phyloP scores from a whole-genome alignment of 1,140 invertebrate species.

The Dysdera silvatica region DNA sequence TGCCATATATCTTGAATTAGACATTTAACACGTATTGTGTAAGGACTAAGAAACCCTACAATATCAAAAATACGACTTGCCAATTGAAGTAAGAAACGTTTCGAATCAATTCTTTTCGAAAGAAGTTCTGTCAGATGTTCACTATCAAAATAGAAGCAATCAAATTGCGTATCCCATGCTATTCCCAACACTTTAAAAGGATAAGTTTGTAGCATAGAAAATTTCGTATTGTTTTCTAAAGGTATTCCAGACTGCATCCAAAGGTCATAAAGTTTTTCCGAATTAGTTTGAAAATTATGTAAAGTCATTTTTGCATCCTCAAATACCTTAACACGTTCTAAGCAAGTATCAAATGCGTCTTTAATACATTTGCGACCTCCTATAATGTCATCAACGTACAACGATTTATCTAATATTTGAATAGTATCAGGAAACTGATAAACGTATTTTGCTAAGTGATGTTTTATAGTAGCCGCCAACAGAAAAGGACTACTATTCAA shows the following conservation, averaged over 20 bases:
- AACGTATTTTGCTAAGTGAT: neutral
- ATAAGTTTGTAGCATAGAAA: neutral
- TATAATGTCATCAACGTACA: neutral
- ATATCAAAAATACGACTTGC: constrained; percentile 13
- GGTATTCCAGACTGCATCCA: neutral
- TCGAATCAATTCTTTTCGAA: neutral
- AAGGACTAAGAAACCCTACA: constrained; percentile 12
- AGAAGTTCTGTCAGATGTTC: neutral
- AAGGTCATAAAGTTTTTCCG: neutral
- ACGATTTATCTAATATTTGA: neutral
- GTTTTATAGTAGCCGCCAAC: neutral
- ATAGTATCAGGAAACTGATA: neutral
- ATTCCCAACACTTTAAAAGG: constrained; percentile 14
- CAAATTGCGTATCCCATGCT: neutral
- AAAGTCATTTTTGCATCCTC: neutral
- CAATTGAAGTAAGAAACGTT: constrained; percentile 7
- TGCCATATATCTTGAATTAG: constrained; percentile 20
- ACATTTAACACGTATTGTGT: constrained; percentile 2
- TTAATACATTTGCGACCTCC: neutral
- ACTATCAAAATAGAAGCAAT: neutral
- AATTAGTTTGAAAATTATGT: neutral
- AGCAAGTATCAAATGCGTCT: neutral
- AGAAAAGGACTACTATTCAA: neutral
- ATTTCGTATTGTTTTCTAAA: neutral
- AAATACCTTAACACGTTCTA: neutral